These are phyloP conservation scores for Zaprionus vittiger DNA, from an alignment of 1,140 invertebrate species.

Conservation along the genomic window DNA sequence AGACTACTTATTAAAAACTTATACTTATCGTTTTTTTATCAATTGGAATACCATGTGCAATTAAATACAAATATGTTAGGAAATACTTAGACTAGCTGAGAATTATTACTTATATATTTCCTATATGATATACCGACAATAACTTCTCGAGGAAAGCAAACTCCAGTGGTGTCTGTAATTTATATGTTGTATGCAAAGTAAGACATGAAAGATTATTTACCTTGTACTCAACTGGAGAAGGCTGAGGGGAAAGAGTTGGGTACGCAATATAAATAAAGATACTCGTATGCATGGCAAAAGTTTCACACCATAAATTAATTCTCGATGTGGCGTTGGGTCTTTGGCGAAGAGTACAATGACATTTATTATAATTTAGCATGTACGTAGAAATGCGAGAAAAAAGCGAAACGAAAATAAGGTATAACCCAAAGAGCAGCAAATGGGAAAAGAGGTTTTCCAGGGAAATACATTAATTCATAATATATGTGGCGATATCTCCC, in stretches of 20 bases:
- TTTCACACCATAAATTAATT: conserved; percentile 78
- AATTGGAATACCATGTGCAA: no score
- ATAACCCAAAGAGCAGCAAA: neutral
- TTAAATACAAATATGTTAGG: no score
- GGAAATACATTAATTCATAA: conserved; percentile 7
- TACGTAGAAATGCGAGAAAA: conserved; percentile 29
- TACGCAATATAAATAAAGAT: neutral
- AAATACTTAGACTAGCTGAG: no score
- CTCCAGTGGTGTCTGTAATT: conserved; percentile 16
- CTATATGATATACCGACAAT: neutral
- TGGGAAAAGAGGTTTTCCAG: neutral
- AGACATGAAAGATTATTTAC: conserved; percentile 42
- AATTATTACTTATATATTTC: neutral
- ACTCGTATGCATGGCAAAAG: conserved; percentile 47
- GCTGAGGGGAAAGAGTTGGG: neutral
- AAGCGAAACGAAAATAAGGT: conserved; percentile 16
- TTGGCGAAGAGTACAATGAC: conserved; percentile 62
- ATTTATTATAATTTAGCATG: conserved; percentile 76
- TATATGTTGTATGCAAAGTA: conserved; percentile 16
- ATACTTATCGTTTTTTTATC: no score
- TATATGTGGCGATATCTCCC: neutral
- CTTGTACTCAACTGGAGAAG: conserved; percentile 10
- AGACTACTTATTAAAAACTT: no score
- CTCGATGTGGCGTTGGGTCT: conserved; percentile 60
- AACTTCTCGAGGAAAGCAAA: neutral